Percentiles rank a stretch among this genome's conserved stretches.
These are phyloP conservation scores for Hyperopisus bebe DNA, from an alignment of 2,113 vertebrate species.

Conservation along the genomic window DNA sequence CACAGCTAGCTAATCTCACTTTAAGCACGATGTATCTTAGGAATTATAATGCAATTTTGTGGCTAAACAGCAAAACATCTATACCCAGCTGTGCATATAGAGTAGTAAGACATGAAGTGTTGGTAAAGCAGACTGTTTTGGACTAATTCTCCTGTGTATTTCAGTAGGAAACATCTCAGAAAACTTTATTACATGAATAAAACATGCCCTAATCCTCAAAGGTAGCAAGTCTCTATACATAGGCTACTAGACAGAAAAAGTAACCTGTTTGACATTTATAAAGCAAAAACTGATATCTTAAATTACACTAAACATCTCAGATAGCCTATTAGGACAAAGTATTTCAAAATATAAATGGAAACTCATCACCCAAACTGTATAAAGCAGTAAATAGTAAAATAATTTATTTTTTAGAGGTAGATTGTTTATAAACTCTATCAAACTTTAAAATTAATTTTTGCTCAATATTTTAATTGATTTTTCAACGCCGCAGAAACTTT, in stretches of 20 bases:
- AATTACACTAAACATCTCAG: neutral
- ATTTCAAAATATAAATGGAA: neutral
- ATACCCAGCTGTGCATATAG: neutral
- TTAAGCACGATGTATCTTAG: neutral
- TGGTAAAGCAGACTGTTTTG: neutral
- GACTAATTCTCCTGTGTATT: neutral
- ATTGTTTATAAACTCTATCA: neutral
- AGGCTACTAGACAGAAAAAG: neutral
- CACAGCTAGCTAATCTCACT: neutral
- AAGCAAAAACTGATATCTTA: neutral
- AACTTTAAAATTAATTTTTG: neutral
- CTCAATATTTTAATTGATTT: neutral
- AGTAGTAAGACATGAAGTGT: neutral
- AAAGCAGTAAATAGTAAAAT: neutral
- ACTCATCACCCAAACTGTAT: neutral
- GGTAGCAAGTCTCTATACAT: neutral
- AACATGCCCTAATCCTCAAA: neutral
- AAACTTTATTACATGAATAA: neutral
- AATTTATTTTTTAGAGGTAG: neutral
- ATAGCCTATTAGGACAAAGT: neutral
- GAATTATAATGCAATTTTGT: neutral
- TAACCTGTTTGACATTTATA: neutral
- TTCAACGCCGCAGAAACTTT: neutral
- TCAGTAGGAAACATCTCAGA: neutral
- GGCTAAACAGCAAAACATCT: neutral